Evolutionary conservation across 1,140 invertebrate species (phyloP), one percentile per base, ranked within the genome.

Genomic region (Scylla paramamosain): DNA sequence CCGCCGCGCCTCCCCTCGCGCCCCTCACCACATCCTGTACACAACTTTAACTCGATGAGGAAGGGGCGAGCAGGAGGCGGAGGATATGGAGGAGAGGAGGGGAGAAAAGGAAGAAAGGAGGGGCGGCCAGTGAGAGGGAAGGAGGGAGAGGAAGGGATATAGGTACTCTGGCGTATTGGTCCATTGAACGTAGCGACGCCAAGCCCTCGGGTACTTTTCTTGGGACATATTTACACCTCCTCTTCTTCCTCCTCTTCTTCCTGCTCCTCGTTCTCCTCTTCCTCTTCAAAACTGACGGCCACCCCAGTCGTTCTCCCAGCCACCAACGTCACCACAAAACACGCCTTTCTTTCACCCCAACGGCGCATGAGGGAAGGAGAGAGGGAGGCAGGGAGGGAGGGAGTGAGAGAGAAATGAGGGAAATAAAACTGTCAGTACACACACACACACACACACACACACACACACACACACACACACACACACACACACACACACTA

Each of bases 391-490:
- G 20, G 10, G 67, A n/a, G 20, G n/a, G 67, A 77, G 67, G 25
- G 67, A 77, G 25, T 0, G 32, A 88, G 31, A 88, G 46, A 45
- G 29, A 31, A 25, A 88, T 39, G 32, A 10, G 32, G 32, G 29
- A 25, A 31, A 25, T 31, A 39, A 88, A 45, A 39, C 46, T 39
- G 87, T 48, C 46, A 45, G 87, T 12, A n/a, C 31, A 88, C 7
- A 48, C 46, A 87, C 39, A 87, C 39, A 87, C n/a, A 87, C 39
- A 87, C n/a, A 87, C 39, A 87, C n/a, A 87, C 28, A 59, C 52
- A n/a, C 84, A 87, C 84, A 87, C n/a, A 28, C 84, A 87, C 84
- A 87, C 14, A 87, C 39, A 87, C 39, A 87, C 84, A 87, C 84
- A 32, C 39, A 32, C 84, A 48, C 32, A 88, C 46, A 31, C 46